Evolutionary conservation across 2,797 vertebrate species (phyloP).

Genomic region (Channa striata): DNA sequence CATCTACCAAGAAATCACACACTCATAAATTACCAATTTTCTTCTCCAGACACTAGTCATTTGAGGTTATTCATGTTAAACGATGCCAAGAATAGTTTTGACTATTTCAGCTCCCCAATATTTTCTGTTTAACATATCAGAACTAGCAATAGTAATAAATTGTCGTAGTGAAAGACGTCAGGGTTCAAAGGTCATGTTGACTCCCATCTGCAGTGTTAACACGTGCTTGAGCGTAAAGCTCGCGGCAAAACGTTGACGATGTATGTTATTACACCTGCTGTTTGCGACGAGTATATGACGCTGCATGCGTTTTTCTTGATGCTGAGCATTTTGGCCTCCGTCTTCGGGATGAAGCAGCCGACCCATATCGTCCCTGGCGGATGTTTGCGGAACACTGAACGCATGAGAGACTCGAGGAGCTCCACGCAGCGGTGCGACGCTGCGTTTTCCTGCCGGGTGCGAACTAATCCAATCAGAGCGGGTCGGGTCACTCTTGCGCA

Average conservation of each 20-base stretch:
- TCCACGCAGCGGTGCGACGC: constrained; percentile 62
- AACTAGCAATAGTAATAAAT: no score
- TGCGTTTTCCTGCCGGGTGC: constrained; percentile 52
- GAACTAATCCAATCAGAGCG: constrained; percentile 82
- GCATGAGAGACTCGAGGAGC: constrained; percentile 74
- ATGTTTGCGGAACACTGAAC: constrained; percentile 79
- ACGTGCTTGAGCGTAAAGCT: background rate
- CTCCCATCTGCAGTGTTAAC: constrained; percentile 8
- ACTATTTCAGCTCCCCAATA: no score
- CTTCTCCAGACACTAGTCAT: no score
- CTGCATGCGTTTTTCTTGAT: constrained; percentile 80
- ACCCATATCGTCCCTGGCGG: constrained; percentile 80
- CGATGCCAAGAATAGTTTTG: background rate
- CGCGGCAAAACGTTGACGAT: background rate
- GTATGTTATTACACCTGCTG: constrained; percentile 72
- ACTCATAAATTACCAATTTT: no score
- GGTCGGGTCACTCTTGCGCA: constrained; percentile 53
- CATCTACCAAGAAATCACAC: background rate
- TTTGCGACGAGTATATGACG: constrained; percentile 73
- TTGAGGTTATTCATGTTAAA: no score
- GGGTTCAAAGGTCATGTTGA: constrained; percentile 50
- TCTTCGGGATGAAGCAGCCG: constrained; percentile 76
- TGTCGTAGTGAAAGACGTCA: constrained; percentile 7
- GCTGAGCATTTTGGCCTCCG: constrained; percentile 51
- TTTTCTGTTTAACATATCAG: no score